These are phyloP conservation scores for Camptogramma bilineatum DNA, from an alignment of 2,888 invertebrate genomes.

Conservation along the genomic window DNA sequence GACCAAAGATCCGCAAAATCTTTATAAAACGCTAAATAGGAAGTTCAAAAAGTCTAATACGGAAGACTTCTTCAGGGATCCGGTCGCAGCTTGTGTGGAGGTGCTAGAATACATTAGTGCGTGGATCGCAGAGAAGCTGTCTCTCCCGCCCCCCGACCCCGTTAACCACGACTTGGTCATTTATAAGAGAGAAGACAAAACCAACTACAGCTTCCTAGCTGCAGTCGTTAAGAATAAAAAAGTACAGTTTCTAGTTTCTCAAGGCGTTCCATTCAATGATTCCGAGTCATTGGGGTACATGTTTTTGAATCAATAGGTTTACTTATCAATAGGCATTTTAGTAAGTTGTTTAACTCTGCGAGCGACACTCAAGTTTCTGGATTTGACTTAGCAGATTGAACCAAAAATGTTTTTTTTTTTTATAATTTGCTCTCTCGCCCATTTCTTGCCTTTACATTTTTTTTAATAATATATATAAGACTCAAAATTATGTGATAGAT, in stretches of 20 bases:
- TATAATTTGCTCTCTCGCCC: neutral
- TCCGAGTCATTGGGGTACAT: slow-evolving; percentile 8
- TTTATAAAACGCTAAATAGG: slow-evolving; percentile 10
- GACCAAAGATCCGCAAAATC: slow-evolving; percentile 5
- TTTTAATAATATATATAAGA: slow-evolving; percentile 16
- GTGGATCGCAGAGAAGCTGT: slow-evolving; percentile 20
- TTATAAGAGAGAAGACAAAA: slow-evolving; percentile 12
- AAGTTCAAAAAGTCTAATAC: slow-evolving; percentile 14
- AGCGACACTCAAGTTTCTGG: neutral
- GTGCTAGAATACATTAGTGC: slow-evolving; percentile 17
- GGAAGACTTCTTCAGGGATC: slow-evolving; percentile 27
- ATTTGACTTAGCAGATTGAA: slow-evolving; percentile 5
- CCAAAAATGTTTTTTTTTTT: neutral
- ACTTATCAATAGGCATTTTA: neutral
- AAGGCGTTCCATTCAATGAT: slow-evolving; percentile 2
- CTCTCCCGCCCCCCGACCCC: slow-evolving; percentile 18
- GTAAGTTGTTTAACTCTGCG: no score
- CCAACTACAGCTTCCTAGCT: slow-evolving; percentile 9
- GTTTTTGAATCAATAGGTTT: slow-evolving; percentile 5
- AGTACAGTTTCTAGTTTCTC: slow-evolving; percentile 2
- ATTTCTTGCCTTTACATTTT: slow-evolving; percentile 6
- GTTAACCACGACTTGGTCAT: slow-evolving; percentile 18
- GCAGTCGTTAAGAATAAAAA: slow-evolving; percentile 8
- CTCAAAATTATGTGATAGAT: slow-evolving; percentile 28
- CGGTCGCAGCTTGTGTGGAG: slow-evolving; percentile 17